Conservation (phyloP, 2,113 vertebrate species). For the Tauraco erythrolophus region DNA sequence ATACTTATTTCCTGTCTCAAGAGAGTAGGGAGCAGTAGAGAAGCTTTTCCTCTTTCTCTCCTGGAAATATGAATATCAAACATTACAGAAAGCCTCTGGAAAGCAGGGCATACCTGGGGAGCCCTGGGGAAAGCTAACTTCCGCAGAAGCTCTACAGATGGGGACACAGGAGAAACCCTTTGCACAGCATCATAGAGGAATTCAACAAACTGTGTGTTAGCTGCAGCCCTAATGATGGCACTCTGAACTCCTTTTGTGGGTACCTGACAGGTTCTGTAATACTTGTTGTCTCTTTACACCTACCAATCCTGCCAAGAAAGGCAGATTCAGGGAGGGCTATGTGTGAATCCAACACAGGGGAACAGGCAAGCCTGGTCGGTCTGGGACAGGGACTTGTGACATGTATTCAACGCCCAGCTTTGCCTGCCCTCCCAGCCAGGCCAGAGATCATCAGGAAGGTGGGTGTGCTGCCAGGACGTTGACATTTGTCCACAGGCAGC, state of each 20-base stretch:
- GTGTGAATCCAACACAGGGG: background rate
- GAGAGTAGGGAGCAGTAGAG: background rate
- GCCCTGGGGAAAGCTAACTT: background rate
- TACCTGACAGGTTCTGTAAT: background rate
- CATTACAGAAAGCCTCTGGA: background rate
- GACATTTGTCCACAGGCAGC: background rate
- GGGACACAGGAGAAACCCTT: background rate
- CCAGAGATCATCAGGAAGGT: background rate
- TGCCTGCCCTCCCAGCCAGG: background rate
- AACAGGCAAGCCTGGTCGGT: background rate
- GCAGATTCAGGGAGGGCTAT: background rate
- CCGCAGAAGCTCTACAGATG: background rate
- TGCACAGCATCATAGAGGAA: background rate
- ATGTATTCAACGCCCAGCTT: background rate
- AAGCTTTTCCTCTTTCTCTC: background rate
- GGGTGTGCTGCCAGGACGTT: fast-evolving
- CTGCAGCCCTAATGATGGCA: background rate
- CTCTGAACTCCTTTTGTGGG: background rate
- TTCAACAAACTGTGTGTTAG: background rate
- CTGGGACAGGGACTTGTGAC: background rate
- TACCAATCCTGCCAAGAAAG: background rate
- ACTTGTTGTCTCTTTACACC: background rate
- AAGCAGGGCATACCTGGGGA: background rate
- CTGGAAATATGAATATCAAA: background rate
- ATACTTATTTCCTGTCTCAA: background rate